Evolutionary conservation across 2,113 vertebrate genomes (phyloP), one percentile per base, ranked within the genome.

Genomic region (Poeciliopsis retropinna): DNA sequence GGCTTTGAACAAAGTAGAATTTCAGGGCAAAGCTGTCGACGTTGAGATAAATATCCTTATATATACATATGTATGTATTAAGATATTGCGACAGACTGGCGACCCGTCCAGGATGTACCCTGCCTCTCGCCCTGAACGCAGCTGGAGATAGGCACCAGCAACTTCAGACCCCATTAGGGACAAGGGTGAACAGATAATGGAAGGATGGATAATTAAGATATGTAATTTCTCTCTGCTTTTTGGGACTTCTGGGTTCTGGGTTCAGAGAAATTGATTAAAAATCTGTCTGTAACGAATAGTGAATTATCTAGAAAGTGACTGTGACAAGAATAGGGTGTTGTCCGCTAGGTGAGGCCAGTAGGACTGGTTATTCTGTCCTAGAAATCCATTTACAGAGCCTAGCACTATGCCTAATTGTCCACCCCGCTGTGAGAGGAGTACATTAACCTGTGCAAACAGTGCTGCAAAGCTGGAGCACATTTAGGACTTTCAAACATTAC

Each of bases 341-440:
- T 79, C 80, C 84, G 63, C 51, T 39, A 32, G 80, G 61, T 67
- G 57, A 79, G 81, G 83, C 83, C 83, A 84, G 85, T 81, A 84
- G 83, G 85, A 89, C 85, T 44, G 77, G 88, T 89, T 91, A 81
- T 82, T 81, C 78, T 76, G 83, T 87, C 83, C 83, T 76, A 83
- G 73, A 90, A 90, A 90, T 82, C 86, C 72, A 88, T 79, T 85
- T 80, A 72, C 81, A 32, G 68, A 12, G n/a, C 44, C 0, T 11
- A 80, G 69, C 66, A 68, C 74, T 80, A 67, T 51, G 72, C 79
- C 63, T 75, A 70, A 83, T 78, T 81, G 86, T 81, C 80, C 75
- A 70, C 75, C 84, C 73, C 15, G 15, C 75, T 69, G 78, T 60
- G 74, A 87, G 74, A 79, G 67, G 69, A 82, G 77, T 66, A 80